Base-by-base conservation (phyloP, 2,797 vertebrate genomes). In the Agapornis canus region DNA sequence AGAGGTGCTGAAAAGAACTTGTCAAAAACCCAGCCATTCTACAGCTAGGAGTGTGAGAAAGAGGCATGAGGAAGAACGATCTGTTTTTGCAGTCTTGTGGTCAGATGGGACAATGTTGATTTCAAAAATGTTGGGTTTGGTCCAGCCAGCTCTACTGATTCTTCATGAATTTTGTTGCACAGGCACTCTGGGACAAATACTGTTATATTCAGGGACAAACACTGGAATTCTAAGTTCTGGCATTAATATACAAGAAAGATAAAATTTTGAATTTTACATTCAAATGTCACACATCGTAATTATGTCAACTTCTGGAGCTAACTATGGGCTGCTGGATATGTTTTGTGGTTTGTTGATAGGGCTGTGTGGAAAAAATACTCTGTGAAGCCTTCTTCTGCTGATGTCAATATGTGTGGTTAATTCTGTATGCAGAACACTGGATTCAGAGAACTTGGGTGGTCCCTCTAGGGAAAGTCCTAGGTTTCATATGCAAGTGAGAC, bases 271-370 rank as follows among this genome's bases (percentile, higher is more conserved):
- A 78, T 87, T 91, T 88, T 57, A 31, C 25, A 10, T 90, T 92
- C 89, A 83, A 11, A 89, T 82, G 56, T 90, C 45, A 32, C 91
- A 94, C 84, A 42, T 94, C 42, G 4, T 96, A 91, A 89, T 82
- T 92, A 92, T 61, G 76, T 49, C 43, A 89, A 68, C 48, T 91
- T 89, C 48, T 89, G 71, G 56, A 91, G 45, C 56, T 92, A 77
- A 35, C 40, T 73, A 3, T 45, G 45, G 57, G 40, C 49, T 87
- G 72, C 57, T 88, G 63, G 81, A 78, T 45, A 76, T 89, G 57
- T 91, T 82, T 27, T 89, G 76, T 73, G 65, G 91, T 77, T 87
- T 86, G 61, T 89, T 80, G 84, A 31, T 77, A 57, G 69, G 52
- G 6, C 60, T 61, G 0, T 29, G n/a, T 57, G 72, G 57, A 96